phyloP scores from a whole-genome alignment of 2,888 invertebrate genomes.

The Tiliacea citrago region DNA sequence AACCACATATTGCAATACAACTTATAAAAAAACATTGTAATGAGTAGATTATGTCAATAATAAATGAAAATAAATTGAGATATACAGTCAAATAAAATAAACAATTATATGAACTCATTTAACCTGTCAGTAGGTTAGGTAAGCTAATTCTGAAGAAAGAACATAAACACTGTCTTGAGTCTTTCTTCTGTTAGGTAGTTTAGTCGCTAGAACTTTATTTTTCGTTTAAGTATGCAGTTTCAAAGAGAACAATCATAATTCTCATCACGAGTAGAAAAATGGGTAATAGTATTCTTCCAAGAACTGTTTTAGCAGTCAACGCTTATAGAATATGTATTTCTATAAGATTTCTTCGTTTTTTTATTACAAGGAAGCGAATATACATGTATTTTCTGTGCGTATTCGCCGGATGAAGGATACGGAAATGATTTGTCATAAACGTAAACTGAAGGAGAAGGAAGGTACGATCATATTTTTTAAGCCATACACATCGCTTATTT shows the following conservation, averaged over 20 bases:
- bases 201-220: background rate
- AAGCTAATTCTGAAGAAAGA: no score
- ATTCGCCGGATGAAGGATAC: slow-evolving; percentile 23
- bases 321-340: background rate
- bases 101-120: no score
- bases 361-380: slow-evolving; percentile 24
- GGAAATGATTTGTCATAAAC: slow-evolving; percentile 61
- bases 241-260: background rate
- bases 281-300: background rate
- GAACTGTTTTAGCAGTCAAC: background rate
- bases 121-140: no score
- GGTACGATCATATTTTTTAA: slow-evolving; percentile 46
- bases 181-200: no score
- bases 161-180: no score
- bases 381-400: slow-evolving; percentile 9
- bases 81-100: no score
- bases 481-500: slow-evolving; percentile 30
- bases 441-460: slow-evolving; percentile 23
- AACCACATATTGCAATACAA: no score
- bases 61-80: no score
- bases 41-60: no score
- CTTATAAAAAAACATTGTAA: no score
- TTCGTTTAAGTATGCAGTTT: background rate
- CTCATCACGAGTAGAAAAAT: background rate
- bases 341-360: background rate